Percentiles rank a stretch among this genome's conserved stretches.
These are phyloP conservation scores for Anguilla rostrata DNA, from an alignment of 2,113 vertebrate species.

Conservation along the genomic window DNA sequence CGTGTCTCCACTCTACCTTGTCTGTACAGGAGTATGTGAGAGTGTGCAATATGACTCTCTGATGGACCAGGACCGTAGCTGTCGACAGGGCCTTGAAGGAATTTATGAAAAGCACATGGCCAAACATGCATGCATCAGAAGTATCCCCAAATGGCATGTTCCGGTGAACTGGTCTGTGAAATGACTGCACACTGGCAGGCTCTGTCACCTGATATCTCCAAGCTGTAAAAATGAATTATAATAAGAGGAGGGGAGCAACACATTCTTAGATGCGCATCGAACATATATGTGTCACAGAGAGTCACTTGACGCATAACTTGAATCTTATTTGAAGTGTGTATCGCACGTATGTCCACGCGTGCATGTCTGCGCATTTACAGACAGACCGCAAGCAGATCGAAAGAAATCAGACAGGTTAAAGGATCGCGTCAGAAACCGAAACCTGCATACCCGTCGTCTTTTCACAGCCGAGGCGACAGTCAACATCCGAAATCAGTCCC, in stretches of 20 bases:
- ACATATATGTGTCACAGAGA: background rate
- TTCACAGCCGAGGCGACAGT: background rate
- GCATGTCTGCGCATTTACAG: background rate
- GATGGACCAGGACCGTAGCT: background rate
- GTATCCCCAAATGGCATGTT: background rate
- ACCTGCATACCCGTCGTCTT: background rate
- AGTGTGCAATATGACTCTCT: background rate
- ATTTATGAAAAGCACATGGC: slow-evolving; percentile 9
- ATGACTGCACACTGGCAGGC: background rate
- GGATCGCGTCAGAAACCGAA: background rate
- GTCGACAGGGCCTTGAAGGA: background rate
- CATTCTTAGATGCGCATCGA: background rate
- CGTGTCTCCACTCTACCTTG: background rate
- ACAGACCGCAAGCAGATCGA: background rate
- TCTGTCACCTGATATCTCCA: background rate
- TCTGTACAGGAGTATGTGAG: background rate
- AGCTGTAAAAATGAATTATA: slow-evolving; percentile 1
- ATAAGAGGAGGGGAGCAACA: background rate
- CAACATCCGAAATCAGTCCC: background rate
- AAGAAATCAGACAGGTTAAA: background rate
- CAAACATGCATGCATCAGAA: background rate
- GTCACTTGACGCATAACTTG: background rate
- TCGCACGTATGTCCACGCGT: background rate
- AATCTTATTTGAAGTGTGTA: background rate
- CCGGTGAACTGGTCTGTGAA: slow-evolving; percentile 10